These are phyloP conservation scores for Arnoldichthys spilopterus DNA, from an alignment of 2,797 vertebrate species.

Conservation along the genomic window DNA sequence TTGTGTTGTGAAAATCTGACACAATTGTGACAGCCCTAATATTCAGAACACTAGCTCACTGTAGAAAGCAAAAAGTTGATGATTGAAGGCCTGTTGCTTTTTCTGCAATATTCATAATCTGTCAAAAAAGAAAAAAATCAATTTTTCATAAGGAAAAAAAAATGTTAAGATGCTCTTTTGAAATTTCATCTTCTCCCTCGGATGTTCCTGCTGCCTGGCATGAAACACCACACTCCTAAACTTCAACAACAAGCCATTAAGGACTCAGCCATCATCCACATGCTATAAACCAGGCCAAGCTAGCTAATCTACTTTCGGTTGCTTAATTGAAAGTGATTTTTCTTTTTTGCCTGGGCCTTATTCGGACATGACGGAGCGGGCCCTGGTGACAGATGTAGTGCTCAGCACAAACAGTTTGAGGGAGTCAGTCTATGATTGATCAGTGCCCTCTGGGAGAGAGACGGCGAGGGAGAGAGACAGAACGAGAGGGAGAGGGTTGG, in stretches of 20 bases:
- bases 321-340: slow-evolving; percentile 97
- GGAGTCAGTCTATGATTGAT: slow-evolving; percentile 96
- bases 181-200: slow-evolving; percentile 48
- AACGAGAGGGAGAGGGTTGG: slow-evolving; percentile 66
- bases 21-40: no score
- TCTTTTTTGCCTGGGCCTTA: slow-evolving; percentile 72
- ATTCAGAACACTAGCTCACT: neutral
- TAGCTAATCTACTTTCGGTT: slow-evolving; percentile 90
- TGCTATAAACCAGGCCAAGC: slow-evolving; percentile 94
- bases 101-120: slow-evolving; percentile 26
- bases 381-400: slow-evolving; percentile 93
- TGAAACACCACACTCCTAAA: slow-evolving; percentile 81
- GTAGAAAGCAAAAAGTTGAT: neutral
- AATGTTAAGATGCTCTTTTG: neutral
- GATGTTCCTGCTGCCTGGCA: slow-evolving; percentile 65
- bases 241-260: slow-evolving; percentile 87
- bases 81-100: slow-evolving; percentile 9
- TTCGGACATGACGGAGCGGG: slow-evolving; percentile 83
- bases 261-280: slow-evolving; percentile 91
- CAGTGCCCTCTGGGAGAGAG: slow-evolving; percentile 88
- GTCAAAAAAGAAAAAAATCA: neutral
- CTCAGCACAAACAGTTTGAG: slow-evolving; percentile 94
- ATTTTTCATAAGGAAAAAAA: no score
- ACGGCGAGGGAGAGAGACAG: slow-evolving; percentile 59
- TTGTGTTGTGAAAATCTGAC: no score